phyloP scores from a whole-genome alignment of 2,113 vertebrate species.

The Bungarus multicinctus region DNA sequence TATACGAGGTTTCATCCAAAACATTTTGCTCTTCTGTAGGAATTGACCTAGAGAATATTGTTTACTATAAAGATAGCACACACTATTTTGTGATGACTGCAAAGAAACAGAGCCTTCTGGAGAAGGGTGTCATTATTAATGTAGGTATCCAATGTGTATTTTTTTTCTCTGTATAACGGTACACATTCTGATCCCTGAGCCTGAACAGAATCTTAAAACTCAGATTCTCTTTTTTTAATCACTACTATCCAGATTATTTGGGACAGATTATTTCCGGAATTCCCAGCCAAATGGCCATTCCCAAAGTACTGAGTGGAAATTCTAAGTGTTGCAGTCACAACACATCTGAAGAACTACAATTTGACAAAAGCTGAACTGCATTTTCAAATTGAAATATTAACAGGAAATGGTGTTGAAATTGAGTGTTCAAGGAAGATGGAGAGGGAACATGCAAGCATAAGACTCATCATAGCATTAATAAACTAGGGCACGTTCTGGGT shows the following conservation, averaged over 20 bases:
- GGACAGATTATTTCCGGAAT: background rate
- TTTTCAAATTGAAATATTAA: background rate
- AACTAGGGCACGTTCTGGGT: background rate
- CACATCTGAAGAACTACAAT: background rate
- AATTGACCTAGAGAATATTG: slow-evolving; percentile 97
- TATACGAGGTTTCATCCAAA: background rate
- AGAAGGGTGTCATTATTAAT: slow-evolving; percentile 92
- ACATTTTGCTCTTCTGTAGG: slow-evolving; percentile 72
- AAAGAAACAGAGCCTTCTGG: slow-evolving; percentile 95
- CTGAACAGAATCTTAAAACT: background rate
- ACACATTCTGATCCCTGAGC: background rate
- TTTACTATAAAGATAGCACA: slow-evolving; percentile 96
- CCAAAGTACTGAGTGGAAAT: background rate
- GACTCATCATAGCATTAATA: background rate
- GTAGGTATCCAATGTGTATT: slow-evolving; percentile 68
- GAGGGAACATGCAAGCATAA: background rate
- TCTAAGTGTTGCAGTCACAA: background rate
- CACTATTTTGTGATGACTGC: slow-evolving; percentile 99
- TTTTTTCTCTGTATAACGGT: background rate
- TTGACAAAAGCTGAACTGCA: background rate
- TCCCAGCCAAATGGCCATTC: background rate
- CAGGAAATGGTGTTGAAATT: background rate
- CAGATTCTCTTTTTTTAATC: background rate
- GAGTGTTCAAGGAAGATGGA: background rate
- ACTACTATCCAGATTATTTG: background rate